Evolutionary conservation across 2,888 invertebrate genomes (phyloP), one percentile per base, ranked within the genome.

Genomic region (Atethmia centrago): DNA sequence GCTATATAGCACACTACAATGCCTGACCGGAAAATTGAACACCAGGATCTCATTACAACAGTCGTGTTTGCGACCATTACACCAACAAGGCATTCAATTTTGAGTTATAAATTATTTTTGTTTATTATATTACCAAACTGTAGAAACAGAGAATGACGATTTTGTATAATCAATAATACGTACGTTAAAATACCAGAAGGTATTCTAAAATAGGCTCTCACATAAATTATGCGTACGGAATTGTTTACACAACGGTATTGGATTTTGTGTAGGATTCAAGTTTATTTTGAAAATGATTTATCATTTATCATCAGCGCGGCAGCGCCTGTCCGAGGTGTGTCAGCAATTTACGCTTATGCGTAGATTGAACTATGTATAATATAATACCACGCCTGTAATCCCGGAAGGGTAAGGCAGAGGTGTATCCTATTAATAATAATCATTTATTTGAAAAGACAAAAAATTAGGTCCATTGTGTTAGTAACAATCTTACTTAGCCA

Each of bases 171-270:
- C n/a, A n/a, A n/a, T n/a, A n/a, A n/a, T n/a, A n/a, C n/a, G n/a
- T n/a, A n/a, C n/a, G n/a, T n/a, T n/a, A n/a, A n/a, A n/a, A n/a
- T n/a, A n/a, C n/a, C n/a, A n/a, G n/a, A 40, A 53, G 1, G 7
- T 31, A 55, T 42, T 47, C 47, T 53, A 25, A 25, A 70, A 59
- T 42, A 53, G 12, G 5, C 31, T 47, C 56, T 67, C 16, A 19
- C 21, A 49, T 49, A 31, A 61, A 61, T 78, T 42, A 62, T 78
- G 25, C 4, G 55, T 61, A 55, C 10, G 0, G 14, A 42, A 42
- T 28, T 31, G 47, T 62, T 62, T 42, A 56, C 16, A 21, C 36
- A 49, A 14, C 25, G 10, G 10, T 28, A n/a, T 45, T 62, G 55
- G 16, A 16, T 62, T 61, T 42, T 42, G 19, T 31, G 21, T 70